Evolutionary conservation across 2,888 invertebrate genomes (phyloP).

Genomic region (Leucophenga maculata): DNA sequence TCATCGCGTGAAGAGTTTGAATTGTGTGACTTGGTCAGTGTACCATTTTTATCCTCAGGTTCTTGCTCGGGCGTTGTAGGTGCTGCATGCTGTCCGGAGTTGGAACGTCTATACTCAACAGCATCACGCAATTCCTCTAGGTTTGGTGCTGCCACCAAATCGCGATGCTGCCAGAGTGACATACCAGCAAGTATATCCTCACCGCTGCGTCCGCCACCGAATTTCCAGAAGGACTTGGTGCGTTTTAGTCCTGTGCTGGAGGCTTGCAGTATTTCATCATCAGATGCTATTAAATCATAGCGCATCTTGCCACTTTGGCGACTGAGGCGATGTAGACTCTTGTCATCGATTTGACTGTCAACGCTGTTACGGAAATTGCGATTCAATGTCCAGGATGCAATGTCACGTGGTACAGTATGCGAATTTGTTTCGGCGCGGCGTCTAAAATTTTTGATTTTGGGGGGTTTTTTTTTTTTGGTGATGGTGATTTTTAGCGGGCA

Average conservation of each 20-base stretch:
- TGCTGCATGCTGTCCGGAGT: constrained; percentile 31
- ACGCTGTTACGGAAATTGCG: constrained; percentile 69
- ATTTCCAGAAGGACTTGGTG: constrained; percentile 90
- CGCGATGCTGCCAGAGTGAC: constrained; percentile 89
- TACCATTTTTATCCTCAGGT: constrained; percentile 52
- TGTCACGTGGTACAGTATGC: constrained; percentile 64
- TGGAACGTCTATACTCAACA: constrained; percentile 36
- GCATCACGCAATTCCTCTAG: constrained; percentile 57
- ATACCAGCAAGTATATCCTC: constrained; percentile 88
- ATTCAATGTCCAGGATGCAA: constrained; percentile 69
- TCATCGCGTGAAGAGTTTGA: constrained; percentile 62
- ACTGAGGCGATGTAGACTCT: constrained; percentile 58
- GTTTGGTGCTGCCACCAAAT: constrained; percentile 77
- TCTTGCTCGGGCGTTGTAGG: constrained; percentile 38
- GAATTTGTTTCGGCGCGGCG: constrained; percentile 66
- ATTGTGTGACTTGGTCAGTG: constrained; percentile 61
- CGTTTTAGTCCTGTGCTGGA: constrained; percentile 79
- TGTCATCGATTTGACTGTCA: constrained; percentile 68
- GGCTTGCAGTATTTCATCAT: constrained; percentile 72
- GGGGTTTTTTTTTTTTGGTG: constrained; percentile 20
- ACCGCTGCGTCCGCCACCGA: constrained; percentile 77
- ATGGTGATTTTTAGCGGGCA: constrained; percentile 31
- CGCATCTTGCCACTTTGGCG: constrained; percentile 62
- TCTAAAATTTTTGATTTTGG: constrained; percentile 8
- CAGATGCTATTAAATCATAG: constrained; percentile 68